Conservation (phyloP, 2,888 invertebrate species). For the Hermaeophaga mercurialis region DNA sequence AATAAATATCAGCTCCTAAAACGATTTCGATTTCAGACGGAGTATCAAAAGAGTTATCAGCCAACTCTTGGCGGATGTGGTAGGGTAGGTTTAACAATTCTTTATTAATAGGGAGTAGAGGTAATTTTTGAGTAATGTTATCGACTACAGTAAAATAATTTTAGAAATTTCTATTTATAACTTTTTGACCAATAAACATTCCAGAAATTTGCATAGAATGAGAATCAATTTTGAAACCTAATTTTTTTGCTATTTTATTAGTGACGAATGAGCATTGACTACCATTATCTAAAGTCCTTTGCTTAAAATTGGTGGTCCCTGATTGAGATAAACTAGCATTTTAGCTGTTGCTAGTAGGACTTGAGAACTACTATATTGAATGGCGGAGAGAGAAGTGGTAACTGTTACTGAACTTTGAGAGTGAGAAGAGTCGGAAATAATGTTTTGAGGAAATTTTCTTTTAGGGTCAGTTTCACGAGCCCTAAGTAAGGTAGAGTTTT, state of each 20-base stretch:
- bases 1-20: conserved; percentile 4
- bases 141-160: not conserved
- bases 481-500: too few species aligned
- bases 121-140: not conserved
- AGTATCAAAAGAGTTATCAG: not conserved
- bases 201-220: not conserved
- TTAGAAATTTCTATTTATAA: not conserved
- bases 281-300: not conserved
- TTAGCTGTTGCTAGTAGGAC: not conserved
- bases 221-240: not conserved
- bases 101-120: not conserved
- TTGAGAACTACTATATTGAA: not conserved
- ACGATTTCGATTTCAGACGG: not conserved
- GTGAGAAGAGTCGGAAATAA: too few species aligned
- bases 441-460: too few species aligned
- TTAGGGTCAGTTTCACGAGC: too few species aligned
- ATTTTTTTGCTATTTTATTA: not conserved
- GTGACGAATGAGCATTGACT: not conserved
- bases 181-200: not conserved
- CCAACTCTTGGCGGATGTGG: not conserved
- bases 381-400: not conserved
- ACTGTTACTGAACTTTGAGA: not conserved
- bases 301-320: not conserved
- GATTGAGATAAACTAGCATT: not conserved
- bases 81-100: not conserved